These are phyloP conservation scores for Poecile montanus DNA, from an alignment of 2,797 vertebrate genomes.

Conservation along the genomic window DNA sequence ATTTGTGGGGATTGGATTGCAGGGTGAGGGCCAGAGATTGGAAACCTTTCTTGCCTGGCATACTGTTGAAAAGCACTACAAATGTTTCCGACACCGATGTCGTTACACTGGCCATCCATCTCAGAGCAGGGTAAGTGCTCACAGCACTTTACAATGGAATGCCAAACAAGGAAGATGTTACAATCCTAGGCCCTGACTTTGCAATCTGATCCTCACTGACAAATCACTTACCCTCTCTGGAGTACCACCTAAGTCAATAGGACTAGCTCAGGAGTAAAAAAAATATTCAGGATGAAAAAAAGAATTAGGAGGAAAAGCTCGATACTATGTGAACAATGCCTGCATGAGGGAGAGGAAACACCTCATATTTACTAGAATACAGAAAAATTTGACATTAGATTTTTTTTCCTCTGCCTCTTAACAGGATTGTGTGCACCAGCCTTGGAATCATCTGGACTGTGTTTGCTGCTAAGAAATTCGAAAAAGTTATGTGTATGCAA, in stretches of 20 bases:
- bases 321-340: background rate
- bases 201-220: background rate
- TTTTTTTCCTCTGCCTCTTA: background rate
- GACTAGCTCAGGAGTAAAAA: background rate
- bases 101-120: background rate
- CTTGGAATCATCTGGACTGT: background rate
- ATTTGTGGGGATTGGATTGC: background rate
- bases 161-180: slow-evolving; percentile 2
- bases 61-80: background rate
- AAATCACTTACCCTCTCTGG: background rate
- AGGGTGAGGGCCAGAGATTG: background rate
- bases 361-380: background rate
- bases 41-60: slow-evolving; percentile 26
- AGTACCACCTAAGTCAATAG: background rate
- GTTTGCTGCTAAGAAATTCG: background rate
- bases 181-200: background rate
- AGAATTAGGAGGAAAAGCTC: background rate
- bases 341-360: background rate
- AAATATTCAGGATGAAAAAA: background rate
- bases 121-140: background rate
- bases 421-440: background rate
- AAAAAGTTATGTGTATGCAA: background rate
- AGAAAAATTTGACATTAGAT: background rate
- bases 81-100: background rate
- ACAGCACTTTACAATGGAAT: background rate